Evolutionary conservation across 2,888 invertebrate genomes (phyloP).

Genomic region (Stenotaenia linearis): DNA sequence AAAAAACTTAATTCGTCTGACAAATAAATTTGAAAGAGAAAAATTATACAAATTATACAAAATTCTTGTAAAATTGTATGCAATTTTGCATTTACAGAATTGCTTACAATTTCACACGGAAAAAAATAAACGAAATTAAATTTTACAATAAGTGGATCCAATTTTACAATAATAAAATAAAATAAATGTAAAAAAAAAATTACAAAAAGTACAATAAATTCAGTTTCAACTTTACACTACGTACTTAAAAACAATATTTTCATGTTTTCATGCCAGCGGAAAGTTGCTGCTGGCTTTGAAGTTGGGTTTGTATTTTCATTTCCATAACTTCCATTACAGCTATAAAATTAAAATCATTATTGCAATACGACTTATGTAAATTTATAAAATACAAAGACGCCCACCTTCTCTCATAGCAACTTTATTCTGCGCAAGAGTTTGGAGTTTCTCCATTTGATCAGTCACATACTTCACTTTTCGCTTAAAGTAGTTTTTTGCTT

Average conservation of each 20-base stretch:
- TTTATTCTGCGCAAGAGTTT: slow-evolving; percentile 27
- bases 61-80: no score
- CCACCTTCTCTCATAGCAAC: slow-evolving; percentile 27
- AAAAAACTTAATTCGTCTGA: no score
- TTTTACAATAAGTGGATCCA: no score
- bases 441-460: slow-evolving; percentile 31
- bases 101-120: no score
- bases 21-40: no score
- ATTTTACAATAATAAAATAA: no score
- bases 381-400: background rate
- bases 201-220: background rate
- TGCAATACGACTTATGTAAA: background rate
- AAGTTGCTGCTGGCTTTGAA: slow-evolving; percentile 42
- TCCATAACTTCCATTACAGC: slow-evolving; percentile 71
- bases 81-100: no score
- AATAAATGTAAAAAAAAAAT: no score
- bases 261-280: slow-evolving; percentile 17
- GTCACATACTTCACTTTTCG: slow-evolving; percentile 31
- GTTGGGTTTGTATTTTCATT: slow-evolving; percentile 60
- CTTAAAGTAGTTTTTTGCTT: slow-evolving; percentile 31
- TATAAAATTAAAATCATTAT: slow-evolving; percentile 33
- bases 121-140: no score
- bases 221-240: background rate
- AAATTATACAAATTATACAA: no score
- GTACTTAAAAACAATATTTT: background rate